A percentile compares a stretch with the other conserved stretches of the same genome.
These are phyloP conservation scores for Corythornis cristatus DNA, from an alignment of 2,113 vertebrate species.

Conservation along the genomic window DNA sequence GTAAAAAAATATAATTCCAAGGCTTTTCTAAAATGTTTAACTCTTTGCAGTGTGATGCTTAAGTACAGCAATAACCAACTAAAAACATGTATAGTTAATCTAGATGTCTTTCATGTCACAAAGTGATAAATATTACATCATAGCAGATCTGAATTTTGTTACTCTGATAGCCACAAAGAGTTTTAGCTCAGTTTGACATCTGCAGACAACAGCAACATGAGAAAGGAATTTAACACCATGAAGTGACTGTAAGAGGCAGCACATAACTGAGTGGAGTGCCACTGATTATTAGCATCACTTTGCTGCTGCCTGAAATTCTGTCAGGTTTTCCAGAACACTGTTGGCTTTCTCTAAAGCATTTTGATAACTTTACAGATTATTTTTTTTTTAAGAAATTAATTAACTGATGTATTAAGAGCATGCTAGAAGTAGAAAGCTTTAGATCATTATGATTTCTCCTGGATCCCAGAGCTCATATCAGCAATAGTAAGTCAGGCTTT, in stretches of 20 bases:
- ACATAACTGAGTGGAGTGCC: neutral
- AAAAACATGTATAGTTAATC: neutral
- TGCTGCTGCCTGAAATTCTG: neutral
- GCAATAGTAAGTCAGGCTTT: neutral
- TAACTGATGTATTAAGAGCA: neutral
- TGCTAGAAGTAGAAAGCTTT: accelerated
- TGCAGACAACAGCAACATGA: neutral
- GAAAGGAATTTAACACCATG: neutral
- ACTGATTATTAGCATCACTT: neutral
- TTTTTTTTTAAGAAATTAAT: neutral
- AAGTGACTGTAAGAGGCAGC: neutral
- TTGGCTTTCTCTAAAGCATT: neutral
- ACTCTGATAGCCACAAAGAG: neutral
- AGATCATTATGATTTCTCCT: neutral
- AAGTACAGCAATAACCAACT: neutral
- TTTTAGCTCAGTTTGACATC: neutral
- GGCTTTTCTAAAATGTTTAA: neutral
- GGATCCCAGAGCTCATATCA: neutral
- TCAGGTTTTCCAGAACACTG: neutral
- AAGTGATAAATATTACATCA: neutral
- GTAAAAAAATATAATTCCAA: neutral
- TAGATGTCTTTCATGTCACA: neutral
- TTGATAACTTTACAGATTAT: neutral
- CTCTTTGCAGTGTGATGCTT: neutral
- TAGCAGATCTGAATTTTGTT: neutral